Evolutionary conservation across 2,113 vertebrate genomes (phyloP), one percentile per base, ranked within the genome.

Genomic region (Sylvia atricapilla): DNA sequence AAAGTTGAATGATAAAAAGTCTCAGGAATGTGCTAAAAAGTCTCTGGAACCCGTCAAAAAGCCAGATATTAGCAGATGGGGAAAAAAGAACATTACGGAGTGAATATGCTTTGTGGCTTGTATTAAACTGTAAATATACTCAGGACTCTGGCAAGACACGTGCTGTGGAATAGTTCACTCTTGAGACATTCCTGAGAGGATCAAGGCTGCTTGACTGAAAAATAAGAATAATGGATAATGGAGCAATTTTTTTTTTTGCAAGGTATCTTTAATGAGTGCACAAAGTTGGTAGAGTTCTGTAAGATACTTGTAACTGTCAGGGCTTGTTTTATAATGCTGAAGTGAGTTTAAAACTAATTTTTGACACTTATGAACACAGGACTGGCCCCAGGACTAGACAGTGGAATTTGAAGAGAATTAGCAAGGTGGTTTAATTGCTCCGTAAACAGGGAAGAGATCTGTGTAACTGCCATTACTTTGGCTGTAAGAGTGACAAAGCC

Each of bases 171-270:
- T 18, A 87, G 31, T 52, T 56, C 30, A 13, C 15, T 63, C 56
- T 58, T 74, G 64, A 93, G 75, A 80, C 46, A 41, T 92, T 93
- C 75, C 75, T 86, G 79, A 93, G 76, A 78, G 75, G 84, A 93
- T 92, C 56, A 92, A 68, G 59, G 9, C 56, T 84, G 53, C 9
- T 6, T 53, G 33, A 93, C 43, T 72, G 88, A 83, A 88, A 95
- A 93, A 90, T 73, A 55, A 74, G 33, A 90, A 63, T 50, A 59
- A 28, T 47, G 75, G 47, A 55, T 83, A 93, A 74, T 73, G 68
- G 35, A 77, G 46, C 20, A 55, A 21, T 49, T 24, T 47, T 47
- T 0, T 37, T 87, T 92, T 94, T 87, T 49, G 16, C 84, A 46
- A 31, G 5, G 1, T 87, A 3, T 82, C 28, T 81, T 78, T 68